These are phyloP conservation scores for Sphecodes monilicornis DNA, from an alignment of 2,888 invertebrate species.

Conservation along the genomic window DNA sequence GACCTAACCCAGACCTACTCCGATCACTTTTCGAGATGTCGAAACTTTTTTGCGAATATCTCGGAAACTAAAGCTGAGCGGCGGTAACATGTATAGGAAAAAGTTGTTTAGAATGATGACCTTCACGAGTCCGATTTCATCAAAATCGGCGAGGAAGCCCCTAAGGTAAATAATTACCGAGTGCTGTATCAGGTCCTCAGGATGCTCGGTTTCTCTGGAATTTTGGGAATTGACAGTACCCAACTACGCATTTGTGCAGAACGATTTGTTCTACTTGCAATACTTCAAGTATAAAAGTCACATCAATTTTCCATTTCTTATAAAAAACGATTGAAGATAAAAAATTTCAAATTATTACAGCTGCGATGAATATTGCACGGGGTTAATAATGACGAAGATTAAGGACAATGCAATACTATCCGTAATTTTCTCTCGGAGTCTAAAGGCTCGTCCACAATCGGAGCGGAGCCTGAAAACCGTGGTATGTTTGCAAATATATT, in stretches of 20 bases:
- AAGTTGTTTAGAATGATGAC: too few species aligned
- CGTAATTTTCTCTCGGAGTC: not conserved
- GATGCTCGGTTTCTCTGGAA: constrained; percentile 57
- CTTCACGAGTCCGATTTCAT: too few species aligned
- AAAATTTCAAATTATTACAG: not conserved
- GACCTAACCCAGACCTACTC: too few species aligned
- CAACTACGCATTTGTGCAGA: constrained; percentile 11
- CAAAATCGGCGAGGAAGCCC: too few species aligned
- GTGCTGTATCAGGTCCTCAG: too few species aligned
- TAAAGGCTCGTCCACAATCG: not conserved
- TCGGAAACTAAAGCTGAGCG: too few species aligned
- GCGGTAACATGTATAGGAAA: too few species aligned
- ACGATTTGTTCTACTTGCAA: too few species aligned
- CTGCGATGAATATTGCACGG: not conserved
- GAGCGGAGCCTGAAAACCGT: not conserved
- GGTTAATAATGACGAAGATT: not conserved
- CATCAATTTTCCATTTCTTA: not conserved
- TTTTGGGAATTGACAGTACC: constrained; percentile 30
- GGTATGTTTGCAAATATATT: constrained; percentile 50
- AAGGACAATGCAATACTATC: not conserved
- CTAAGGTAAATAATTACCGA: too few species aligned
- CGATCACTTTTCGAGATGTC: too few species aligned
- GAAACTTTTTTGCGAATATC: too few species aligned
- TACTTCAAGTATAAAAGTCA: too few species aligned
- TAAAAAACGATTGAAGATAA: not conserved